These are phyloP conservation scores for Nothura maculosa DNA, from an alignment of 2,797 vertebrate genomes.

Conservation along the genomic window DNA sequence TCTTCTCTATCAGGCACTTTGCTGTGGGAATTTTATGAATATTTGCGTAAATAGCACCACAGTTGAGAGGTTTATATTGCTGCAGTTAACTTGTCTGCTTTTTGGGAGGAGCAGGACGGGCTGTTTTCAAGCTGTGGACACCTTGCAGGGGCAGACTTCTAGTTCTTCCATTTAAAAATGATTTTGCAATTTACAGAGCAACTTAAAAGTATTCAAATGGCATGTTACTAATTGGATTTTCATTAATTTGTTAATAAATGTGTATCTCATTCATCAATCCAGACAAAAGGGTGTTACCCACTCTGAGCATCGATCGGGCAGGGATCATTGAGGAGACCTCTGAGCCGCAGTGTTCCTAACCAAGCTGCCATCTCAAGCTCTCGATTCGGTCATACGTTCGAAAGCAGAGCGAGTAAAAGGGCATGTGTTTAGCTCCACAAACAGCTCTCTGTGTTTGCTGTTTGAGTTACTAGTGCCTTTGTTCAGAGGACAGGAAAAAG, in stretches of 20 bases:
- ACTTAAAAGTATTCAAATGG: conserved; percentile 68
- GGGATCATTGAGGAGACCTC: conserved; percentile 55
- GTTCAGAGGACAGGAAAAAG: conserved; percentile 56
- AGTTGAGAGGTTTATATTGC: conserved; percentile 16
- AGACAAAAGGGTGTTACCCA: conserved; percentile 53
- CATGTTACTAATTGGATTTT: conserved; percentile 72
- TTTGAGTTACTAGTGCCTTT: conserved; percentile 32
- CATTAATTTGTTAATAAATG: conserved; percentile 70
- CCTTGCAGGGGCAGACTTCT: conserved; percentile 83
- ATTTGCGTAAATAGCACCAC: background rate
- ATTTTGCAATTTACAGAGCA: conserved; percentile 78
- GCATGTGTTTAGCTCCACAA: background rate
- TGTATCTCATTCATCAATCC: conserved; percentile 77
- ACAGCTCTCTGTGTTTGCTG: rapidly evolving
- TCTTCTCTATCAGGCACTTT: conserved; percentile 19
- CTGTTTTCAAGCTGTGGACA: conserved; percentile 76
- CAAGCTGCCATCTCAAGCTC: conserved; percentile 46
- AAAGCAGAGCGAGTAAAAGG: background rate
- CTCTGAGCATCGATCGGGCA: conserved; percentile 37
- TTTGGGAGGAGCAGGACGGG: conserved; percentile 81
- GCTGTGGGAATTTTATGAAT: background rate
- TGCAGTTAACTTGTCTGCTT: conserved; percentile 75
- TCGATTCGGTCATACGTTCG: background rate
- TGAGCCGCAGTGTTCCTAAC: background rate
- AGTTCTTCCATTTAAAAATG: conserved; percentile 81